Base-by-base conservation (phyloP, 2,113 vertebrate genomes). In the Trinectes maculatus region DNA sequence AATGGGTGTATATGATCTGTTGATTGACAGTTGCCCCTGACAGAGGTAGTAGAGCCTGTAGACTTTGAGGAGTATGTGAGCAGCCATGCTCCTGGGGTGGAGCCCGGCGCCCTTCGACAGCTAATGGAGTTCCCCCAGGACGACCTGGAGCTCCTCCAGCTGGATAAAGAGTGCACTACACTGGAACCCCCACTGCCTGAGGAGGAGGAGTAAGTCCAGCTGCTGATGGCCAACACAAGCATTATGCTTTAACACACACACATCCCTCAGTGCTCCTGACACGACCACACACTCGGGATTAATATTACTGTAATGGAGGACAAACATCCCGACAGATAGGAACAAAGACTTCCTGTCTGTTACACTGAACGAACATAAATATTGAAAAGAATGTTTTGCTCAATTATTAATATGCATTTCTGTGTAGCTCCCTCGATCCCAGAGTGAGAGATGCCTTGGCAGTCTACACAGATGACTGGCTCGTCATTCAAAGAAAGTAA, bases 391-490 rank as follows among this genome's bases (percentile, higher is more conserved):
- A n/a, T 63, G 33, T 60, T 70, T 46, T 55, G 53, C 49, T 88
- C 10, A 86, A 84, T 87, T 79, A 90, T 87, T 83, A 12, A 86
- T 83, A 66, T 72, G 71, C 79, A 80, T 80, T 71, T 85, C 64
- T 64, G 7, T 69, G 74, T 79, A 97, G 96, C 43, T 91, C 92
- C n/a, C 75, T 96, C 83, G 96, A 96, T 63, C 87, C 93, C 42
- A 92, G 94, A 72, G 95, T 93, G 76, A 91, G 94, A 73, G 95
- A 95, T 12, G 94, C 94, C 0, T 85, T 97, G 66, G 92, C 92
- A 19, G 93, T 94, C 87, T 97, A 97, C 87, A 95, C 93, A 0
- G 95, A 97, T 60, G 92, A 97, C 87, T 97, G 96, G 96, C 91
- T 96, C 65, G 91, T 96, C 31, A 94, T 95, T 59, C 93, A 92